Evolutionary conservation across 2,888 invertebrate species (phyloP), one percentile per base, ranked within the genome.

Genomic region (Lasiommata megera): DNA sequence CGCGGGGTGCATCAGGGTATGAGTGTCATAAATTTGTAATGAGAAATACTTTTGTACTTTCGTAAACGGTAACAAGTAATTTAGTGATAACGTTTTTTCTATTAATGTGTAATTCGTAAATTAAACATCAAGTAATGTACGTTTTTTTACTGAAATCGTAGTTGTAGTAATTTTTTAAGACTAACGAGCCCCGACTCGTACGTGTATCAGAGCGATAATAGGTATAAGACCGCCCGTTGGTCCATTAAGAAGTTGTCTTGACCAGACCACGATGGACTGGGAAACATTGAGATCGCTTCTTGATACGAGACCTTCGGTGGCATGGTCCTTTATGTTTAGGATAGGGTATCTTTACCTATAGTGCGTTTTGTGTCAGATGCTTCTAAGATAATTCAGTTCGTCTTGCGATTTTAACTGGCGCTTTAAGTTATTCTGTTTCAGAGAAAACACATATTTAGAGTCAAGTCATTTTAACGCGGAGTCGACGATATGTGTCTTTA

Each of bases 201-300:
- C 86, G 90, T 91, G 91, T 91, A 91, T 90, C 83, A 86, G 80
- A 89, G 91, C 91, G 90, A 91, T 91, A 91, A 89, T 88, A 88
- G 83, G 60, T 86, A 67, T 80, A 79, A 75, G 81, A 71, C 80
- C 79, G 67, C 65, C 73, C 73, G 79, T 72, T 73, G 63, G 76
- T 76, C 70, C 48, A 71, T 78, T 71, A 74, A 79, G 80, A 74
- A 79, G 80, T 60, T 71, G 79, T 80, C 80, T 75, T 68, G 67
- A 68, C 58, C 51, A 50, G 54, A 44, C 14, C 37, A 52, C 47
- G 51, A 60, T 61, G 56, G 57, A 64, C 65, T 62, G 55, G 52
- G 54, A 50, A n/a, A 54, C 66, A 64, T 64, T 66, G 71, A 72
- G 80, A 74, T 79, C 75, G 62, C 80, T 80, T 80, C 79, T 81